Evolutionary conservation across 1,140 invertebrate species (phyloP).

Genomic region (Parasteatoda tepidariorum): DNA sequence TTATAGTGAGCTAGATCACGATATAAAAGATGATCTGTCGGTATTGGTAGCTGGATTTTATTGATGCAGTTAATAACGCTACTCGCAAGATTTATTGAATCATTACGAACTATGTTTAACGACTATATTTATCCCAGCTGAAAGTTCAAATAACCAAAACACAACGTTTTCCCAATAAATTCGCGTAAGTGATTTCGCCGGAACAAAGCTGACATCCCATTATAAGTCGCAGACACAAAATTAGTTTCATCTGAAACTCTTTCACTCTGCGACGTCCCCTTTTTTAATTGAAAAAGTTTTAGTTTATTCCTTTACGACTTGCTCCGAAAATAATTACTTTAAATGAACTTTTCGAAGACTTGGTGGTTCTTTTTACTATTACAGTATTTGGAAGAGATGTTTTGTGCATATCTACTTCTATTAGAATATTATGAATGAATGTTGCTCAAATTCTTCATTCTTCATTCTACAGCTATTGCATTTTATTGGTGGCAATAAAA

Average conservation of each 20-base stretch:
- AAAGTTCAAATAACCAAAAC: not conserved
- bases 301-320: not conserved
- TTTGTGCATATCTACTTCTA: too few relatives aligned
- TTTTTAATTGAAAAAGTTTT: not conserved
- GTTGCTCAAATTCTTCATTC: too few relatives aligned
- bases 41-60: not conserved
- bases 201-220: not conserved
- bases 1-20: not conserved
- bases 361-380: too few relatives aligned
- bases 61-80: not conserved
- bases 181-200: not conserved
- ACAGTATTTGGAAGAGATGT: too few relatives aligned
- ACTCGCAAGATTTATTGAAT: not conserved
- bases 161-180: not conserved
- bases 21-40: not conserved
- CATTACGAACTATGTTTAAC: not conserved
- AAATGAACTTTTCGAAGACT: too few relatives aligned
- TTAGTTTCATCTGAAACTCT: not conserved
- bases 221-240: not conserved
- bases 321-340: not conserved
- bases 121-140: not conserved
- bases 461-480: too few relatives aligned
- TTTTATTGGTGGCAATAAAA: too few relatives aligned
- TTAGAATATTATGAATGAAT: too few relatives aligned
- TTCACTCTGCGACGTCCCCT: not conserved